Evolutionary conservation across 2,113 vertebrate species (phyloP), one percentile per base, ranked within the genome.

Genomic region (Semicossyphus pulcher): DNA sequence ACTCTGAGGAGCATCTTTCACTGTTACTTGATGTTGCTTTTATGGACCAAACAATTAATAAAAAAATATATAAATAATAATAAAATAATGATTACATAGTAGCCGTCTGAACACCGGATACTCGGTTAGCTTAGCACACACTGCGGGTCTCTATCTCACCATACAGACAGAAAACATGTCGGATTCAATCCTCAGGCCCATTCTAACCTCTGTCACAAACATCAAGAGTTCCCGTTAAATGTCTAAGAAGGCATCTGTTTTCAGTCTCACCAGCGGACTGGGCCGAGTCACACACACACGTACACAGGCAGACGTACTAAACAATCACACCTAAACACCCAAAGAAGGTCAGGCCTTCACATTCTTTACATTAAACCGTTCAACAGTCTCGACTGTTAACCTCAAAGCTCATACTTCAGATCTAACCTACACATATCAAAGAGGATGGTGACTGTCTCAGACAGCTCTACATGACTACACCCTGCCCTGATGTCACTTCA

Each of bases 201-300:
- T n/a, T 54, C 64, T 66, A 65, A 72, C 69, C 39, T 61, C 28
- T 4, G 31, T 49, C 58, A 76, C 39, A 39, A 51, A 36, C 58
- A 65, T 62, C 18, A 36, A 44, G 56, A 67, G 51, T 63, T 81
- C 64, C 60, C 4, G 11, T 44, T 44, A 51, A n/a, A 69, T 48
- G 42, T 75, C 51, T 57, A 72, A 63, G 82, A 87, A 89, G 80
- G 83, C 83, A 70, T 67, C 57, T 25, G 75, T 74, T 83, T 53
- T 71, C 70, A 77, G 49, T 83, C 69, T 69, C 70, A 66, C 64
- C 69, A 72, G 37, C 18, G 26, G 54, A 76, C 73, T 56, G 48
- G 60, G 53, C 44, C 29, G 6, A 25, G 5, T 9, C 7, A 54
- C 39, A 11, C 61, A 58, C 73, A 29, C 65, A 20, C 25, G 18